Percentiles rank a stretch among this genome's conserved stretches.
phyloP scores from a whole-genome alignment of 2,113 vertebrate genomes.

The Zosterops borbonicus region DNA sequence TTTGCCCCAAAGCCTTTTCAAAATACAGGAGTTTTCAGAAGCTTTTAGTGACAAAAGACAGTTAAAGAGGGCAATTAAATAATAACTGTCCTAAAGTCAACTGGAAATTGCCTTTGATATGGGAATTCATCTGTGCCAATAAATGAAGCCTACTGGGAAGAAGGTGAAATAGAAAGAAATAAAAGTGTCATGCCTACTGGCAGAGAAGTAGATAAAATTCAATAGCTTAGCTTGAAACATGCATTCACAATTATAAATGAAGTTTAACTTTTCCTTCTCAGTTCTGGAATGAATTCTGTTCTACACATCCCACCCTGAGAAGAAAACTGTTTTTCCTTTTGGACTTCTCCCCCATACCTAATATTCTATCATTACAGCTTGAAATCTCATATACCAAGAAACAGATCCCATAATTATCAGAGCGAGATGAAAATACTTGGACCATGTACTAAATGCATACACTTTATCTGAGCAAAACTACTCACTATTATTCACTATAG shows the following conservation, averaged over 20 bases:
- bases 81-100: conserved; percentile 22
- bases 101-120: conserved; percentile 41
- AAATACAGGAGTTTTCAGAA: not conserved
- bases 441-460: not conserved
- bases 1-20: not conserved
- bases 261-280: not conserved
- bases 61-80: conserved; percentile 32
- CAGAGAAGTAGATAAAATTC: not conserved
- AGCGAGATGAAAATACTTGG: not conserved
- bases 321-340: not conserved
- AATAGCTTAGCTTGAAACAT: not conserved
- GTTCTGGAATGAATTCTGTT: not conserved
- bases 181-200: not conserved
- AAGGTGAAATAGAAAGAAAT: conserved; percentile 34
- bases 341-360: not conserved
- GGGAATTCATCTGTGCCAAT: not conserved
- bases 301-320: not conserved
- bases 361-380: not conserved
- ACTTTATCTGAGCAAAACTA: not conserved
- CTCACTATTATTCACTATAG: not conserved
- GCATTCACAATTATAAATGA: not conserved
- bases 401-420: not conserved
- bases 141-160: not conserved
- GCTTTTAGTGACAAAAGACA: not conserved
- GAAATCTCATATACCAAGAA: not conserved